Evolutionary conservation across 2,113 vertebrate genomes (phyloP), one percentile per base, ranked within the genome.

Genomic region (Lophura nycthemera): DNA sequence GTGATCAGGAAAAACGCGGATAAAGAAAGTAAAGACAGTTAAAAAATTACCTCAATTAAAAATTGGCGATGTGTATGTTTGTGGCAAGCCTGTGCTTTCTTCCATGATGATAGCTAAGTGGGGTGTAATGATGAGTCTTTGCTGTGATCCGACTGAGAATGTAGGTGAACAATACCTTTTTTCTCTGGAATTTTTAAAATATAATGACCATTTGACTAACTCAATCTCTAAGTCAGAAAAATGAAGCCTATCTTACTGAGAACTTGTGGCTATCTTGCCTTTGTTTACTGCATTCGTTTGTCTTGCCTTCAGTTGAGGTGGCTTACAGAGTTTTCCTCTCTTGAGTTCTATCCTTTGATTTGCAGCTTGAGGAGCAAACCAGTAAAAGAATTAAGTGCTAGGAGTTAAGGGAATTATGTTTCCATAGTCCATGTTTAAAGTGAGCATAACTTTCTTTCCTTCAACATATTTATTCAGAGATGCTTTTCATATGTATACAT

Each of bases 31-130:
- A 17, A 22, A 71, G 15, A 3, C 22, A 27, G 42, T 54, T 47
- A 56, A 19, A 70, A 77, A 86, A 48, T 7, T 54, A 54, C 14
- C 21, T 54, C 14, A 54, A 16, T 54, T 29, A 54, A 54, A 52
- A 52, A 22, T 40, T 0, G 1, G 4, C n/a, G 25, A 30, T 11
- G 77, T 2, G 0, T 18, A 9, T 17, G 21, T 20, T 70, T 36
- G 9, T 24, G 30, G 9, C 27, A 56, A 67, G 32, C 8, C 15
- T 47, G 5, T 67, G 29, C 20, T 21, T 3, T 52, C 3, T 65
- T 74, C 34, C 6, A 5, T 2, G 0, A 63, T 47, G 27, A 36
- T 0, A 1, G 4, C 6, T 30, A 8, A 32, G 25, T 18, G 14
- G 18, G 65, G 25, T 27, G 16, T 59, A 83, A 47, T 1, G 1